Conservation (phyloP, 2,888 invertebrate species). For the Aphelenchoides bicaudatus region DNA sequence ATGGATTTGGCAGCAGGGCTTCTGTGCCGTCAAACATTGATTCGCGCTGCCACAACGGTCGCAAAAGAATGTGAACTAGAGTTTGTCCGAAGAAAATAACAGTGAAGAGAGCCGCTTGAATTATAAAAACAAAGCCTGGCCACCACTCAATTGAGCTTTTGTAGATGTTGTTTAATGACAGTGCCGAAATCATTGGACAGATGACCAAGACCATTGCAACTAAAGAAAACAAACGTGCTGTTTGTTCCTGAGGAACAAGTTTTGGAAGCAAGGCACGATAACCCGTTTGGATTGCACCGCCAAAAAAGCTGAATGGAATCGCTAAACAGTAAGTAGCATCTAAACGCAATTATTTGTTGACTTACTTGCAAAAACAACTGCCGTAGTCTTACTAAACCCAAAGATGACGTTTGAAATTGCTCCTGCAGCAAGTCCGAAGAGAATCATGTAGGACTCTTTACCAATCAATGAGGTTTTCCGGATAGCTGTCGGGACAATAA, state of each 20-base stretch:
- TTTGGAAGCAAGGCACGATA: slow-evolving; percentile 51
- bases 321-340: slow-evolving; percentile 34
- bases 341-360: background rate
- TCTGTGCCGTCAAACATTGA: background rate
- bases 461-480: slow-evolving; percentile 39
- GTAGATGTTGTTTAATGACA: slow-evolving; percentile 51
- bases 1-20: slow-evolving; percentile 9
- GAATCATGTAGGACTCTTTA: slow-evolving; percentile 48
- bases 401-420: slow-evolving; percentile 33
- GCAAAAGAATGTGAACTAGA: slow-evolving; percentile 39
- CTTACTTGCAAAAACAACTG: slow-evolving; percentile 45
- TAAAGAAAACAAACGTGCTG: slow-evolving; percentile 47
- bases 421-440: slow-evolving; percentile 38
- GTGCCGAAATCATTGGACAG: slow-evolving; percentile 47
- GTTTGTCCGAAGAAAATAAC: slow-evolving; percentile 31
- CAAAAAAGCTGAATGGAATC: slow-evolving; percentile 37
- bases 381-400: slow-evolving; percentile 42
- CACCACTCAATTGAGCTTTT: slow-evolving; percentile 44
- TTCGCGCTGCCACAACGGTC: slow-evolving; percentile 38
- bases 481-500: slow-evolving; percentile 37
- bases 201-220: slow-evolving; percentile 40
- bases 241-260: slow-evolving; percentile 56
- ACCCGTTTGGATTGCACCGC: slow-evolving; percentile 48
- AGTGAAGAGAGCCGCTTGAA: slow-evolving; percentile 40
- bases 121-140: slow-evolving; percentile 55